Base-by-base conservation (phyloP, 2,113 vertebrate genomes). In the Brevimyrus niger region DNA sequence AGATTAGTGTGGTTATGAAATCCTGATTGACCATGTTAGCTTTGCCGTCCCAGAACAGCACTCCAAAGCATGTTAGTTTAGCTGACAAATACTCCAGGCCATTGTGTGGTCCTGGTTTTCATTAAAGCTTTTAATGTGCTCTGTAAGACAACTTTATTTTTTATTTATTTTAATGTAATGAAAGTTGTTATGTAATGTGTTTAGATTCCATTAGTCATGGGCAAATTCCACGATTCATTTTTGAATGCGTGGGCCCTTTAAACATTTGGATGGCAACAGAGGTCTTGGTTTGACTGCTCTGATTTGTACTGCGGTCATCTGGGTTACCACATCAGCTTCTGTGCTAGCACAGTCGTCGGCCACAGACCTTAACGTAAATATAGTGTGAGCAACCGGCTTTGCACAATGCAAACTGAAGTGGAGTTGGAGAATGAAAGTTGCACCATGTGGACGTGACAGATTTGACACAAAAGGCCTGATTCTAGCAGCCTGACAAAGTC, bases 391-490 rank as follows among this genome's bases (percentile, higher is more conserved):
- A 15, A 35, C 47, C 4, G 2, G 50, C 50, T 27, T 38, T 51
- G 50, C 27, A 11, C 46, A 87, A 53, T 50, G 83, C 9, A 31
- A 87, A 90, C 86, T 31, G 61, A 88, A 90, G 65, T 89, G 89
- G 85, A 90, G 88, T 89, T 35, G 31, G 85, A 31, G 50, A 38
- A n/a, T 53, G 6, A 87, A 31, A 27, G 27, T 87, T 87, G 23
- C 47, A 31, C 84, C 47, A 23, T 82, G 76, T 82, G 42, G 31
- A 4, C 58, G n/a, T 89, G 87, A 69, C 4, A 4, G 6, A 44
- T 94, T 93, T 92, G 80, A 93, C 93, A 93, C 92, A 91, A 38
- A 53, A 13, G 46, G 27, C 9, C 27, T 35, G 7, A 23, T 87
- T 31, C 19, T 82, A 38, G 76, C 31, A 82, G 31, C 31, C 76